phyloP scores from a whole-genome alignment of 1,140 invertebrate genomes.

The Chironomus tepperi region DNA sequence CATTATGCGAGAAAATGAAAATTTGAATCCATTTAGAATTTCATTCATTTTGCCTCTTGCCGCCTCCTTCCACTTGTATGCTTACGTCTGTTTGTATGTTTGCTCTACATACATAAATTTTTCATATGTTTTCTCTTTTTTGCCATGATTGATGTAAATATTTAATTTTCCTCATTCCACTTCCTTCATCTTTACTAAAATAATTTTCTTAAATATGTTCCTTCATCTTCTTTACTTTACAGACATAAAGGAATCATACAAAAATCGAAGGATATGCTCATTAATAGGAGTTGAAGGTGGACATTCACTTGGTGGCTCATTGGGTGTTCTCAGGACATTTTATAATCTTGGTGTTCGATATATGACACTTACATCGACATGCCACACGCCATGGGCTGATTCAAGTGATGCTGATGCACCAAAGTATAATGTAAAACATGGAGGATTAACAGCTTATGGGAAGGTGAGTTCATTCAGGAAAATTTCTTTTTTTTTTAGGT shows the following conservation, averaged over 20 bases:
- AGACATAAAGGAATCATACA: constrained; percentile 65
- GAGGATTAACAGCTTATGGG: constrained; percentile 57
- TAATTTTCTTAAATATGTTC: too few relatives aligned
- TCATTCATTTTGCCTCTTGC: too few relatives aligned
- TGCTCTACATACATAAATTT: too few relatives aligned
- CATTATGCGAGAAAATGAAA: not conserved
- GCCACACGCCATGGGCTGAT: constrained; percentile 73
- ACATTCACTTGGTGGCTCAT: constrained; percentile 65
- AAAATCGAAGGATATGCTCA: constrained; percentile 59
- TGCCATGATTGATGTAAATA: constrained; percentile 1
- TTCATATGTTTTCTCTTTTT: not conserved
- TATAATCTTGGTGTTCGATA: constrained; percentile 71
- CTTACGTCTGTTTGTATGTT: too few relatives aligned
- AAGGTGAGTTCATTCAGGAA: constrained; percentile 46
- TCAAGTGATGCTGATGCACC: constrained; percentile 53
- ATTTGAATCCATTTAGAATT: not conserved
- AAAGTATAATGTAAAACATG: constrained; percentile 49
- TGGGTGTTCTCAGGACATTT: constrained; percentile 62
- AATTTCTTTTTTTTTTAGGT: not conserved
- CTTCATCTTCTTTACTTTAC: constrained; percentile 31
- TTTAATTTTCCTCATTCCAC: not conserved
- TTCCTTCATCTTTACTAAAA: too few relatives aligned
- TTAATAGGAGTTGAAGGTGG: constrained; percentile 74
- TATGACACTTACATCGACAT: constrained; percentile 71
- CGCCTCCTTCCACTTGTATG: too few relatives aligned